phyloP scores from a whole-genome alignment of 2,797 vertebrate species.

The Pseudochromis fuscus region DNA sequence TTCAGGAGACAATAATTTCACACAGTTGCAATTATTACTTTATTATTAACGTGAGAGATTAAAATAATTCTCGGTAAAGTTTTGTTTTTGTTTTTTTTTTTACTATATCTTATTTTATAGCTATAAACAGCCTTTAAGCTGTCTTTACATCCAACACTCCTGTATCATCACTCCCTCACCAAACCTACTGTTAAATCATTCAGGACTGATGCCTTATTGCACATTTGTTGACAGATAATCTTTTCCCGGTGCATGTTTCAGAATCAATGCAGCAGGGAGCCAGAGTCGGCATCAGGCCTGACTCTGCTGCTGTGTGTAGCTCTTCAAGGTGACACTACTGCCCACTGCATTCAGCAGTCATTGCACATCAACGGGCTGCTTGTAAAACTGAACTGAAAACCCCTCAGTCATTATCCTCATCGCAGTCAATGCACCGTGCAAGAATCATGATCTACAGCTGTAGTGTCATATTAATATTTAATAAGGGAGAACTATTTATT shows the following conservation, averaged over 20 bases:
- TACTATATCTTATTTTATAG: too few relatives aligned
- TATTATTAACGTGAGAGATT: not conserved
- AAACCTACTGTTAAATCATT: slow-evolving; percentile 11
- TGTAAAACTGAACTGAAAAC: slow-evolving; percentile 44
- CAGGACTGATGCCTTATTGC: slow-evolving; percentile 23
- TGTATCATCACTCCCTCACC: slow-evolving; percentile 20
- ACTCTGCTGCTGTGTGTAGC: slow-evolving; percentile 39
- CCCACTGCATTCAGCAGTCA: slow-evolving; percentile 71
- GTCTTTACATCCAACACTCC: slow-evolving; percentile 8
- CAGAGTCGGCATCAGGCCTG: slow-evolving; percentile 28
- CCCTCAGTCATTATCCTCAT: slow-evolving; percentile 42
- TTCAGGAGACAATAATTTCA: not conserved
- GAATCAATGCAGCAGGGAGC: slow-evolving; percentile 56
- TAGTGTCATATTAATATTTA: slow-evolving; percentile 25
- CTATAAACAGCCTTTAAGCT: not conserved
- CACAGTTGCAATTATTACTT: too few relatives aligned
- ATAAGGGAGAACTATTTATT: not conserved
- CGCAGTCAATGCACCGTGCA: slow-evolving; percentile 13
- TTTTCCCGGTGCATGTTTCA: slow-evolving; percentile 51
- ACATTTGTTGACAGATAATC: slow-evolving; percentile 45
- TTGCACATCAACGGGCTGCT: slow-evolving; percentile 33
- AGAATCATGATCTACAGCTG: slow-evolving; percentile 22
- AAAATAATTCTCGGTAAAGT: not conserved
- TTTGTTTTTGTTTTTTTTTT: slow-evolving; percentile 10
- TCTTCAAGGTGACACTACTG: slow-evolving; percentile 74